A percentile compares a stretch with the other conserved stretches of the same genome.
phyloP scores from a whole-genome alignment of 2,797 vertebrate species.

The Garrulus glandarius region DNA sequence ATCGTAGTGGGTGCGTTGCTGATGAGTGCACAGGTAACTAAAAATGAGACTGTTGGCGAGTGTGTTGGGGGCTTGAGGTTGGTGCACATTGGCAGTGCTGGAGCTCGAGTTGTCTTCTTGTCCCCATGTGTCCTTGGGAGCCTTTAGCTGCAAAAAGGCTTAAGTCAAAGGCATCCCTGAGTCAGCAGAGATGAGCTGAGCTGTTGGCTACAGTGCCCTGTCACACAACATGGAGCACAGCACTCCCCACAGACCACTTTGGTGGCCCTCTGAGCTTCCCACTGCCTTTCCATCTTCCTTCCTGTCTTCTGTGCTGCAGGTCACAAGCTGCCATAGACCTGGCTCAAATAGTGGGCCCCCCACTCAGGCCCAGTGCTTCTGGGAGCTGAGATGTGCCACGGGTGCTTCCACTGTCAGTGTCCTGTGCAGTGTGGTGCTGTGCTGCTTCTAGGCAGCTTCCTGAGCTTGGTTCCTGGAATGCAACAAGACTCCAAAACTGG shows the following conservation, averaged over 20 bases:
- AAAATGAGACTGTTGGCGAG: background rate
- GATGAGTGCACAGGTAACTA: background rate
- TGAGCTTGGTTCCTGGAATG: background rate
- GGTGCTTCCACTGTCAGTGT: background rate
- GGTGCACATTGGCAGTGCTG: fast-evolving
- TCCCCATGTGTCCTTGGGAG: background rate
- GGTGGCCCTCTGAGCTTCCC: background rate
- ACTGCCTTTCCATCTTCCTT: background rate
- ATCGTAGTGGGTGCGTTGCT: background rate
- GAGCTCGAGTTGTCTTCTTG: background rate
- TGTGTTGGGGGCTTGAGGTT: background rate
- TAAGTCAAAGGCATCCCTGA: background rate
- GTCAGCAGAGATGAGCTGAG: fast-evolving
- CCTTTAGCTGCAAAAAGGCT: background rate
- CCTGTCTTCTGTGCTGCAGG: background rate
- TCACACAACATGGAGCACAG: background rate
- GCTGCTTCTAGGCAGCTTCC: background rate
- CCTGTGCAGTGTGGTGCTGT: background rate
- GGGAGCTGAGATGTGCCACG: background rate
- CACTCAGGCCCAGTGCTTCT: fast-evolving
- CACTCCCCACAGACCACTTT: background rate
- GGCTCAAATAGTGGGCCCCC: background rate
- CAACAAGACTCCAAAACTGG: background rate
- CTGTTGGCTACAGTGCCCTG: background rate
- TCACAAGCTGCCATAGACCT: background rate